Percentiles rank a stretch among this genome's conserved stretches.
Conservation (phyloP, 2,797 vertebrate genomes). For the Emydoidea blandingii region DNA sequence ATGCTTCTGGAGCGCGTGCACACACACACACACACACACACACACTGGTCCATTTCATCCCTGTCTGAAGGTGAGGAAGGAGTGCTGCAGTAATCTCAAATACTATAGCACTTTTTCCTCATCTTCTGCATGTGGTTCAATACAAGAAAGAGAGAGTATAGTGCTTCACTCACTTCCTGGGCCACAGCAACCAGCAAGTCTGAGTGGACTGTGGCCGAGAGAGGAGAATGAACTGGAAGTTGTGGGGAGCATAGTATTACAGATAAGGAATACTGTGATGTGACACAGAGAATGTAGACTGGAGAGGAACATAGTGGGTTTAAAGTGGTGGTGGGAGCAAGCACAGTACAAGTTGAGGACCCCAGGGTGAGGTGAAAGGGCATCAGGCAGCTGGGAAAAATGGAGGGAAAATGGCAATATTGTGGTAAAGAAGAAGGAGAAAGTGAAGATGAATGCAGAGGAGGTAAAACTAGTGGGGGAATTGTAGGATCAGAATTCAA, state of each 20-base stretch:
- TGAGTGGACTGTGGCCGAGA: background rate
- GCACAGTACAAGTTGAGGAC: background rate
- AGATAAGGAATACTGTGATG: background rate
- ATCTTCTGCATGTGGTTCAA: background rate
- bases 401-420: background rate
- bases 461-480: background rate
- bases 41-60: background rate
- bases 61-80: background rate
- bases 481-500: background rate
- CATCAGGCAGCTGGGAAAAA: background rate
- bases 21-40: background rate
- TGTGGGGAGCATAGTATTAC: background rate
- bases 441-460: background rate
- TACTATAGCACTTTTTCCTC: background rate
- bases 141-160: background rate
- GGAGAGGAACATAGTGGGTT: background rate
- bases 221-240: background rate
- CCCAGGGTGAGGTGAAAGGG: background rate
- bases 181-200: background rate
- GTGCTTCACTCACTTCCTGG: background rate
- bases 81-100: background rate
- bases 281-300: background rate
- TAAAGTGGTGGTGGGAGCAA: background rate
- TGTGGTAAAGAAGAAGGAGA: background rate
- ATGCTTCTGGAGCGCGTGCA: fast-evolving